Evolutionary conservation across 2,113 vertebrate genomes (phyloP).

Genomic region (Junco hyemalis): DNA sequence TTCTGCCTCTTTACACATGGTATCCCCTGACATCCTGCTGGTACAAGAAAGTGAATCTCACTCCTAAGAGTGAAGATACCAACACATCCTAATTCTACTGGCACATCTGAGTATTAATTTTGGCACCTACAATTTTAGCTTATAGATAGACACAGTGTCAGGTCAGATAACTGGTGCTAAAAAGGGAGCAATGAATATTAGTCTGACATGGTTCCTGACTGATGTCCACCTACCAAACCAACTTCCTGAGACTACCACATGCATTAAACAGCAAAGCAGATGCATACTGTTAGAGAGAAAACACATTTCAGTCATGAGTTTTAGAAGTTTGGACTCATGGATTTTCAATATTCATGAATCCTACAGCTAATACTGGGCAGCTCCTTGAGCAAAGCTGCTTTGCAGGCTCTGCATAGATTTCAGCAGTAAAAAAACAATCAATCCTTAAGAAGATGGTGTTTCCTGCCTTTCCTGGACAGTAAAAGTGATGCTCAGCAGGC

Average conservation of each 20-base stretch:
- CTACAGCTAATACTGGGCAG: not conserved
- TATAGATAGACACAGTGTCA: not conserved
- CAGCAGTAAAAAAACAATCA: not conserved
- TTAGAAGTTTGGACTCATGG: not conserved
- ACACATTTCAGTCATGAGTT: not conserved
- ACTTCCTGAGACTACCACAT: not conserved
- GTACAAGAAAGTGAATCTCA: not conserved
- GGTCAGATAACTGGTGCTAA: not conserved
- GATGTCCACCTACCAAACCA: not conserved
- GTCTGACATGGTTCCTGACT: not conserved
- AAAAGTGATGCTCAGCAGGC: not conserved
- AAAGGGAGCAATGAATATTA: not conserved
- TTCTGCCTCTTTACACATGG: not conserved
- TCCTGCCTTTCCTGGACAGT: not conserved
- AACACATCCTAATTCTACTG: not conserved
- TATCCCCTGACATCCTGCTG: rapidly evolving
- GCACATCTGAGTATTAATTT: not conserved
- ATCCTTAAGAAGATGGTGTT: not conserved
- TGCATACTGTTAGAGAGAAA: not conserved
- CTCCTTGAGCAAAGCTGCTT: not conserved
- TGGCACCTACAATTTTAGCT: not conserved
- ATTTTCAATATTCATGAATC: not conserved
- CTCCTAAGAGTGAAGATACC: not conserved
- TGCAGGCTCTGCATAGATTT: not conserved
- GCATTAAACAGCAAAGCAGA: not conserved